These are phyloP conservation scores for Cephus cinctus DNA, from an alignment of 1,140 invertebrate genomes.

Conservation along the genomic window DNA sequence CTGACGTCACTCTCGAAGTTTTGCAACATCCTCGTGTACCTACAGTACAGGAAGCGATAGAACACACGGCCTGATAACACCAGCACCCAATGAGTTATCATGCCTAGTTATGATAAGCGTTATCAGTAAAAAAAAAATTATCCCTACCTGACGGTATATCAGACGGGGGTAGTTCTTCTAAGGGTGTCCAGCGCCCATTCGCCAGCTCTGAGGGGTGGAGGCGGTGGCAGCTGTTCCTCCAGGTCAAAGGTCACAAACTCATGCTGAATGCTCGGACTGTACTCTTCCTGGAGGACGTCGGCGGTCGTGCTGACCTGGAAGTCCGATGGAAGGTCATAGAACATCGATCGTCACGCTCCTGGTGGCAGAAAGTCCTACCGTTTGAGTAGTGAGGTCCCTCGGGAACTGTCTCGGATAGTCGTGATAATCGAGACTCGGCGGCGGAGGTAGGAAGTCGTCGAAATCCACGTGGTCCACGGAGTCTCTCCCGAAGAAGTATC, in stretches of 20 bases:
- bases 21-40: constrained; percentile 46
- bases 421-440: constrained; percentile 43
- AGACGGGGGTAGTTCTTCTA: constrained; percentile 57
- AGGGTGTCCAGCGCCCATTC: constrained; percentile 53
- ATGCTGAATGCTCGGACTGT: constrained; percentile 42
- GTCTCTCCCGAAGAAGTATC: constrained; percentile 48
- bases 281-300: constrained; percentile 55
- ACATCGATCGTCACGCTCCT: constrained; percentile 18
- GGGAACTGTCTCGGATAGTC: constrained; percentile 49
- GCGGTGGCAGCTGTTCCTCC: constrained; percentile 46
- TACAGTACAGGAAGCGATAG: too few species aligned
- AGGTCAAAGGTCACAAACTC: constrained; percentile 56
- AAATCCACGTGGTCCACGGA: constrained; percentile 45
- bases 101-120: constrained; percentile 9
- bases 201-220: constrained; percentile 37
- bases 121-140: not conserved
- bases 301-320: constrained; percentile 58
- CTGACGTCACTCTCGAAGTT: constrained; percentile 17
- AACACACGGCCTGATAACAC: too few species aligned
- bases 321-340: too few species aligned
- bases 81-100: too few species aligned
- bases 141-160: constrained; percentile 51
- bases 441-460: constrained; percentile 46
- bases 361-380: constrained; percentile 36
- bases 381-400: constrained; percentile 56